A percentile compares a stretch with the other conserved stretches of the same genome.
Evolutionary conservation across 2,113 vertebrate genomes (phyloP).

Genomic region (Nycticebus coucang): DNA sequence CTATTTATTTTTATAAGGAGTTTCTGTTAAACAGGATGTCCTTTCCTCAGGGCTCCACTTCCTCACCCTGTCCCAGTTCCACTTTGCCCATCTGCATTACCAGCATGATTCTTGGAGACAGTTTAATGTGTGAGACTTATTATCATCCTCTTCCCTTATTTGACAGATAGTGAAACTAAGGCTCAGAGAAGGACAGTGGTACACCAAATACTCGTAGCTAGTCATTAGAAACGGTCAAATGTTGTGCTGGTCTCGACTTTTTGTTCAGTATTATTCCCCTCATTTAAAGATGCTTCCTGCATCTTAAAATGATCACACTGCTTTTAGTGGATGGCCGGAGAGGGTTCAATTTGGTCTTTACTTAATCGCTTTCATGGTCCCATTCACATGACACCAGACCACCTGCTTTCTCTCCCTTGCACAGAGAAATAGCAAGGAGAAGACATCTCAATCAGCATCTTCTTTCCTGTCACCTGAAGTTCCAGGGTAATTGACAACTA

Average conservation of each 20-base stretch:
- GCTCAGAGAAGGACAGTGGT: not conserved
- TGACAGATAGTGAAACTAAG: not conserved
- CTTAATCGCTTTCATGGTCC: not conserved
- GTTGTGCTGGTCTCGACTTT: not conserved
- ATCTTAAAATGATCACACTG: not conserved
- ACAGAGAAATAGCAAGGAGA: not conserved
- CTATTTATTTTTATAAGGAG: not conserved
- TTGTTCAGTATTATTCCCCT: not conserved
- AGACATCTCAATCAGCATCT: not conserved
- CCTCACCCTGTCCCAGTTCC: too few relatives aligned
- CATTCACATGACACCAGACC: not conserved
- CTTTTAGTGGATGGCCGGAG: not conserved
- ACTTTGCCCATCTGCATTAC: not conserved
- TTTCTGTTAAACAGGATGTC: not conserved
- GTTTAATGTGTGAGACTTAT: not conserved
- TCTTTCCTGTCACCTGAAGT: not conserved
- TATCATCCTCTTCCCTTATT: not conserved
- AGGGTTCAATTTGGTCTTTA: not conserved
- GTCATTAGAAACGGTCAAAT: not conserved
- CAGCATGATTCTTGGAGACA: not conserved
- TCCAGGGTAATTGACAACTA: not conserved
- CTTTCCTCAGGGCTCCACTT: not conserved
- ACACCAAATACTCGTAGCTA: fast-evolving
- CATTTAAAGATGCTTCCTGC: not conserved
- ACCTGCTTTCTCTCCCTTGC: not conserved